These are phyloP conservation scores for Lepas anatifera DNA, from an alignment of 2,888 invertebrate species.

Conservation along the genomic window DNA sequence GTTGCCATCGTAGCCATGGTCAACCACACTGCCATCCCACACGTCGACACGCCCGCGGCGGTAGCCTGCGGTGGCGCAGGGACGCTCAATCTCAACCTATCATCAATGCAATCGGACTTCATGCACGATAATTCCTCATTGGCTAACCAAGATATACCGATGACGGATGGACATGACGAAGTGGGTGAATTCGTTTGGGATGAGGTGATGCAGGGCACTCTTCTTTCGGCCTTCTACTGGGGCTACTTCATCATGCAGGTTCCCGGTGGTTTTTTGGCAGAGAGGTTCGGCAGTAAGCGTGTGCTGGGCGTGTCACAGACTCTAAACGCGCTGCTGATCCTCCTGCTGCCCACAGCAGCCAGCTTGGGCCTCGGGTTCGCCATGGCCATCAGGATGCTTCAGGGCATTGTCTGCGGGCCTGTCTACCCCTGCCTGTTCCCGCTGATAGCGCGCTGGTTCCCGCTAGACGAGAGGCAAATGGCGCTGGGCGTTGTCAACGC, in stretches of 20 bases:
- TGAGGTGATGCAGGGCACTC: not conserved
- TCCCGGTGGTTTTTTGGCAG: not conserved
- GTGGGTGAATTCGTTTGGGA: not conserved
- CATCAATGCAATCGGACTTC: not conserved
- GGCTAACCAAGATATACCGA: no score
- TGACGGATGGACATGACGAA: no score
- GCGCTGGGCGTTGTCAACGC: not conserved
- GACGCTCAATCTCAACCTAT: not conserved
- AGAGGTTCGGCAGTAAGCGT: not conserved
- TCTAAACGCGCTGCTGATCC: not conserved
- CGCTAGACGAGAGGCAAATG: not conserved
- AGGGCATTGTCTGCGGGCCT: not conserved
- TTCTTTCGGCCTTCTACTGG: not conserved
- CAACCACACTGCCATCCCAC: slow-evolving; percentile 5
- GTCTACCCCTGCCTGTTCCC: slow-evolving; percentile 4
- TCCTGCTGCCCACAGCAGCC: not conserved
- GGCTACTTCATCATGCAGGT: slow-evolving; percentile 4
- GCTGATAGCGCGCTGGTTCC: slow-evolving; percentile 10
- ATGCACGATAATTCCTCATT: no score
- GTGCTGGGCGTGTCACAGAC: slow-evolving; percentile 3
- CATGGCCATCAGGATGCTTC: not conserved
- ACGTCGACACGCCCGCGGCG: not conserved
- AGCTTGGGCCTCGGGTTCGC: not conserved
- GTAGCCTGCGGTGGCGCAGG: not conserved
- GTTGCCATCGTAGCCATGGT: slow-evolving; percentile 3